Evolutionary conservation across 2,113 vertebrate genomes (phyloP), one percentile per base, ranked within the genome.

Genomic region (Nycticorax nycticorax): DNA sequence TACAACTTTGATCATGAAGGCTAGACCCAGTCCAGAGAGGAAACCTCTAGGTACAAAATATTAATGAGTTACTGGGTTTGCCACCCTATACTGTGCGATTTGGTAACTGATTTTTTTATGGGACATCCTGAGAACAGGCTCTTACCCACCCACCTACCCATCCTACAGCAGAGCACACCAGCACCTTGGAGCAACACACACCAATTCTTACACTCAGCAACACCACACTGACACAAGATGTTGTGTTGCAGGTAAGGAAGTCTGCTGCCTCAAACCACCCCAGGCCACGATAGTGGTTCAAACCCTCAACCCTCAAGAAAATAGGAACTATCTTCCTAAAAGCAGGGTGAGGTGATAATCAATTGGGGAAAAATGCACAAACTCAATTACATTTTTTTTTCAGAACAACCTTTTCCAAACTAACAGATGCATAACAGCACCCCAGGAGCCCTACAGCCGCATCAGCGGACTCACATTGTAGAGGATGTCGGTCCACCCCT

Each of bases 401-500:
- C 68, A 81, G 68, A 47, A 14, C 8, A 45, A 33, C 6, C 3
- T 43, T 50, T 71, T 10, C 16, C 41, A 74, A 74, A 21, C 8
- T 8, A 63, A 14, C 3, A 2, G 28, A 22, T 2, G 3, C 14
- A 6, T 5, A 16, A 8, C 13, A 66, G 15, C 47, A 18, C 14
- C 22, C 43, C 12, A 23, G n/a, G 33, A 84, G 16, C 3, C 20
- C 26, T 13, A 18, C 74, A 74, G 57, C 26, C 86, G 72, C 72
- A 10, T 14, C 89, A 63, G 59, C 2, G 3, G 7, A 99, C 99
- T 99, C 97, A 99, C 99, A 0, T 99, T 99, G 97, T 99, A 99
- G 76, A 99, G 99, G 92, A 99, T 99, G 93, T 99, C 99, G 0
- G 99, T 99, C 99, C 99, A 99, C 85, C 99, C 99, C 96, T 99